Evolutionary conservation across 1,140 invertebrate genomes (phyloP).

Genomic region (Gyrodactylus bullatarudis): DNA sequence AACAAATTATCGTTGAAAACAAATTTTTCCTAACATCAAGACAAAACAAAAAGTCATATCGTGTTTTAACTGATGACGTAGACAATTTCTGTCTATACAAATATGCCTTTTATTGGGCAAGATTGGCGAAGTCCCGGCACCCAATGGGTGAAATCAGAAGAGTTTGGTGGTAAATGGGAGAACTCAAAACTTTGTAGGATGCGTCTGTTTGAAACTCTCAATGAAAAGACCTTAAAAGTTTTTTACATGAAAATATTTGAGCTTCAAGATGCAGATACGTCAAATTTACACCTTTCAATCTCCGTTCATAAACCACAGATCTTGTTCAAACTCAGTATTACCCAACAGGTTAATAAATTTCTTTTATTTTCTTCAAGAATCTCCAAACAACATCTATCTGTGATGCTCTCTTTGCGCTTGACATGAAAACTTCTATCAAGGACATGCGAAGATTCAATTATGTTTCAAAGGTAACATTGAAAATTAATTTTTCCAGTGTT

Average conservation of each 20-base stretch:
- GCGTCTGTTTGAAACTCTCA: neutral
- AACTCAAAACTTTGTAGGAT: neutral
- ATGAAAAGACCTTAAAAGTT: slow-evolving; percentile 1
- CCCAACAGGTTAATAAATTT: neutral
- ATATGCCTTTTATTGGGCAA: slow-evolving; percentile 1
- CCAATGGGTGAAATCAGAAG: neutral
- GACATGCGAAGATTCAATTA: neutral
- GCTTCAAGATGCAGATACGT: neutral
- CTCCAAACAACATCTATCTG: neutral
- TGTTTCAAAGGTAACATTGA: neutral
- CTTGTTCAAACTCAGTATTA: neutral
- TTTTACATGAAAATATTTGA: neutral
- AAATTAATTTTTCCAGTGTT: too few relatives aligned
- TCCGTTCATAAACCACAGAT: neutral
- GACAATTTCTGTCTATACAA: too few relatives aligned
- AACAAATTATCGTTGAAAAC: too few relatives aligned
- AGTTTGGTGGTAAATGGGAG: neutral
- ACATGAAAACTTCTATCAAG: neutral
- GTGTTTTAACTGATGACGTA: too few relatives aligned
- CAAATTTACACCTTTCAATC: neutral
- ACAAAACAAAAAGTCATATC: too few relatives aligned
- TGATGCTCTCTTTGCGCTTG: slow-evolving; percentile 1
- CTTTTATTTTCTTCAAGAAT: neutral
- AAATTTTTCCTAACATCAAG: too few relatives aligned
- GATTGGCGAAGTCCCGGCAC: slow-evolving; percentile 2